Evolutionary conservation across 2,888 invertebrate species (phyloP), one percentile per base, ranked within the genome.

Genomic region (Pimpla rufipes): DNA sequence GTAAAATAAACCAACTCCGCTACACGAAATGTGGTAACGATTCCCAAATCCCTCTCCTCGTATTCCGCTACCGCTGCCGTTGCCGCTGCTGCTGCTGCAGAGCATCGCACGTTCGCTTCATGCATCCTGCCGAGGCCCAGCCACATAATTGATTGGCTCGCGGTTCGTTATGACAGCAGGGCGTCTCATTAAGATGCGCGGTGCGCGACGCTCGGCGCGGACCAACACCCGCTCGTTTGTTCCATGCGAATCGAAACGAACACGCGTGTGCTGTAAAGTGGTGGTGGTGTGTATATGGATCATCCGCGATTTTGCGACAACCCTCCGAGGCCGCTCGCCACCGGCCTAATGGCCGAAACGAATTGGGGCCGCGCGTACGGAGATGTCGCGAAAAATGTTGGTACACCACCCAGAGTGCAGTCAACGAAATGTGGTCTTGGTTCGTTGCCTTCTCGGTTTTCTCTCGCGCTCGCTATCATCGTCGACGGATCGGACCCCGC

Each of bases 131-230:
- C 79, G 76, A 74, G 83, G 67, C 75, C 79, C 62, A 76, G 85
- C 86, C 86, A 87, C 89, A 90, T 91, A 91, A 91, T 92, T 91
- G 91, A 92, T 92, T 90, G 91, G 91, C 87, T 88, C 86, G 84
- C 78, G 89, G 91, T 90, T 92, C 91, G 91, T 92, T 92, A 92
- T 92, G 91, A 91, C 91, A 91, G 81, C 78, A 75, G 81, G 90
- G 84, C 89, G 90, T 90, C 91, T 92, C 92, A 91, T 92, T 91
- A 91, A 90, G 91, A 92, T 92, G 91, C 91, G 90, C 87, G 16
- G 62, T 73, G 18, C 79, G 88, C 86, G 85, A 87, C 87, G 85
- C 88, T 88, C 87, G n/a, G 86, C 86, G 86, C 86, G 71, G 81
- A 87, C 86, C 87, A 86, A 86, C 89, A 87, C 88, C 64, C 78